A percentile compares a stretch with the other conserved stretches of the same genome.
phyloP scores from a whole-genome alignment of 2,888 invertebrate genomes.

The Epistrophella euchroma region DNA sequence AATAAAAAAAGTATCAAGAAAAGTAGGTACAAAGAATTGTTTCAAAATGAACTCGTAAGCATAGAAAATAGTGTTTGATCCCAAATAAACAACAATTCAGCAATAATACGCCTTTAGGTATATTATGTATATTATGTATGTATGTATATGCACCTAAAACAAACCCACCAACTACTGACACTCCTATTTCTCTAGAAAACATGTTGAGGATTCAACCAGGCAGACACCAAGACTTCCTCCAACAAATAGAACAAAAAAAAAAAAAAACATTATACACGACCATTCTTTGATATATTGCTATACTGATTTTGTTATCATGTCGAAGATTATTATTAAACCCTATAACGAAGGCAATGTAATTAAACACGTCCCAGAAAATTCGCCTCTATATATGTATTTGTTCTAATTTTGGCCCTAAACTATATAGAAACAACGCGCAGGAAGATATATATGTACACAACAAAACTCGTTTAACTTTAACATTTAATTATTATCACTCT shows the following conservation, averaged over 20 bases:
- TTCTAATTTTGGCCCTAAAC: not conserved
- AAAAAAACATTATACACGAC: not conserved
- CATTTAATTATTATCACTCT: conserved; percentile 69
- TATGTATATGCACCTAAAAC: too few species aligned
- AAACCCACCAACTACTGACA: not conserved
- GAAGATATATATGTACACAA: not conserved
- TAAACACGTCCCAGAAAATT: conserved; percentile 31
- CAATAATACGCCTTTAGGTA: not conserved
- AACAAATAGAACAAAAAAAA: not conserved
- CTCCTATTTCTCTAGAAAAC: not conserved
- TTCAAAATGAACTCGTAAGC: not conserved
- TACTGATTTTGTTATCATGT: conserved; percentile 28
- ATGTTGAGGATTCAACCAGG: conserved; percentile 2
- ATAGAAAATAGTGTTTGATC: not conserved
- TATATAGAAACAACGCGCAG: not conserved
- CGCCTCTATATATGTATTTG: not conserved
- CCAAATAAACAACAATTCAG: conserved; percentile 1
- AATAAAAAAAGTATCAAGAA: too few species aligned
- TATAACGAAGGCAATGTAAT: conserved; percentile 57
- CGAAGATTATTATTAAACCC: conserved; percentile 55
- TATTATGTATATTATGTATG: not conserved
- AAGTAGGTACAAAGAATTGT: too few species aligned
- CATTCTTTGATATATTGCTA: conserved; percentile 47
- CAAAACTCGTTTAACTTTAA: conserved; percentile 66
- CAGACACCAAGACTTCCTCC: conserved; percentile 1